These are phyloP conservation scores for Chydorus sphaericus DNA, from an alignment of 2,888 invertebrate species.

Conservation along the genomic window DNA sequence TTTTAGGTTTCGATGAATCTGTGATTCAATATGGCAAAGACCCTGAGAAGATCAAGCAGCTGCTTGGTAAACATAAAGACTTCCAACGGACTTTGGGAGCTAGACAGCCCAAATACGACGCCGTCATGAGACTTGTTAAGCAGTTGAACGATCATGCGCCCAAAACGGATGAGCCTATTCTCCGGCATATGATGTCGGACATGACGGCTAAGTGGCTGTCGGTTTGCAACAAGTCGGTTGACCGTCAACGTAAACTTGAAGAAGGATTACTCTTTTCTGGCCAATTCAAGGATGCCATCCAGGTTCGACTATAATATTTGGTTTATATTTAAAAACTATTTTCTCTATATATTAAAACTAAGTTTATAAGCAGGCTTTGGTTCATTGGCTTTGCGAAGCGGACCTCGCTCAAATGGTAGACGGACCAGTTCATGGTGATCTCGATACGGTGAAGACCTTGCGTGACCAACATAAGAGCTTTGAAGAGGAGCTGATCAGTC, in stretches of 20 bases:
- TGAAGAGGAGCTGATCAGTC: slow-evolving; percentile 75
- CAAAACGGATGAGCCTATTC: slow-evolving; percentile 64
- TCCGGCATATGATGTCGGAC: slow-evolving; percentile 75
- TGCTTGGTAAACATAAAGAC: slow-evolving; percentile 75
- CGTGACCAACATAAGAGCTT: slow-evolving; percentile 85
- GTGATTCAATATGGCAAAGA: slow-evolving; percentile 53
- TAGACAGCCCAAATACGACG: slow-evolving; percentile 75
- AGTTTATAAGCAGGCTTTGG: too few relatives aligned
- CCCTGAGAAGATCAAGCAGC: slow-evolving; percentile 68
- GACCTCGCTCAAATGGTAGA: slow-evolving; percentile 62
- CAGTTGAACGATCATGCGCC: slow-evolving; percentile 85
- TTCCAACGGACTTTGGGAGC: slow-evolving; percentile 77
- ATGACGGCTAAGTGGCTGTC: slow-evolving; percentile 86
- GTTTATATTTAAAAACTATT: background rate
- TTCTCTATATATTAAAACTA: too few relatives aligned
- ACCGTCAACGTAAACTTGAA: slow-evolving; percentile 83
- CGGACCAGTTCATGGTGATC: slow-evolving; percentile 80
- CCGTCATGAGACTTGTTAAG: slow-evolving; percentile 77
- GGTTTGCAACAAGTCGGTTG: slow-evolving; percentile 86
- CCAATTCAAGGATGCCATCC: slow-evolving; percentile 92
- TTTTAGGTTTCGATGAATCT: slow-evolving; percentile 53
- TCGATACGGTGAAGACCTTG: slow-evolving; percentile 87
- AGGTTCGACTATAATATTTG: slow-evolving; percentile 27
- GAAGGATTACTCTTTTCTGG: slow-evolving; percentile 89
- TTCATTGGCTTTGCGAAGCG: slow-evolving; percentile 82